phyloP scores from a whole-genome alignment of 2,797 vertebrate genomes.

The Numenius phaeopus region DNA sequence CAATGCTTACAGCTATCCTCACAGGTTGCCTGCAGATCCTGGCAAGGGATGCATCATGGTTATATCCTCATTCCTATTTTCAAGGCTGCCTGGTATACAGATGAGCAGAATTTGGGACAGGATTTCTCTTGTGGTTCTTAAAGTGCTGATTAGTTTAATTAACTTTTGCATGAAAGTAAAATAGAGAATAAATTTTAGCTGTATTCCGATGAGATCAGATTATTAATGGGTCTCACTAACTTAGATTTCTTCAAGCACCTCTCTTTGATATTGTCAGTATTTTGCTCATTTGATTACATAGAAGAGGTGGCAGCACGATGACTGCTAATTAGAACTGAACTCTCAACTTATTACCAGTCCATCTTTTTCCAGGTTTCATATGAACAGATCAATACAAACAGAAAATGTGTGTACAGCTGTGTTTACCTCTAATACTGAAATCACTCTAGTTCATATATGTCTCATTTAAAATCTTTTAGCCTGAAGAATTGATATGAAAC shows the following conservation, averaged over 20 bases:
- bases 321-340: conserved; percentile 41
- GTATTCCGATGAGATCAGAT: conserved; percentile 26
- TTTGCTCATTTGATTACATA: conserved; percentile 30
- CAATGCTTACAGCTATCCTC: neutral
- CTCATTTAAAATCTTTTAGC: neutral
- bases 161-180: conserved; percentile 72
- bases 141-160: conserved; percentile 67
- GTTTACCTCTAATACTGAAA: neutral
- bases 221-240: conserved; percentile 17
- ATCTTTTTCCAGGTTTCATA: neutral
- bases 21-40: neutral
- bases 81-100: conserved; percentile 29
- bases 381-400: neutral
- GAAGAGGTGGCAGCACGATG: neutral
- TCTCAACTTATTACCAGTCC: neutral
- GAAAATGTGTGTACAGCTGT: neutral
- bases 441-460: neutral
- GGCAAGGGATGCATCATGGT: neutral
- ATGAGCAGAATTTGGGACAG: conserved; percentile 59
- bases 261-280: conserved; percentile 19
- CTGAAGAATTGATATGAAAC: neutral
- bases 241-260: conserved; percentile 51
- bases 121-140: conserved; percentile 53
- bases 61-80: neutral
- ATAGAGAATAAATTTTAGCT: conserved; percentile 53